Base-by-base conservation (phyloP, 2,888 invertebrate species). In the Zaprionus bogoriensis region DNA sequence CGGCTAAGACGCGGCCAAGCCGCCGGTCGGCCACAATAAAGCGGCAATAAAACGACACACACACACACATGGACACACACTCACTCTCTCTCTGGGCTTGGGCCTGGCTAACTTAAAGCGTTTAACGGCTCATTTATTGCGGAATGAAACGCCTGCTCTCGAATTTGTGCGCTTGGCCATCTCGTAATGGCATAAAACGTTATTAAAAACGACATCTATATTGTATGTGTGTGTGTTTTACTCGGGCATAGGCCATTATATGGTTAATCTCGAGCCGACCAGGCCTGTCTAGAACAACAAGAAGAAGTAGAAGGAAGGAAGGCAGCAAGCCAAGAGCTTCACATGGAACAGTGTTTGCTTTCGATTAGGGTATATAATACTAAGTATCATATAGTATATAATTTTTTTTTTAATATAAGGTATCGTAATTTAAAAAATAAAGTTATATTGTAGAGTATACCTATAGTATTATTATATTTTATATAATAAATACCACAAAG, bases 101-200 rank as follows among this genome's bases (percentile, higher is more conserved):
- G 19, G 38, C 17, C 10, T 25, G 70, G 66, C 67, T 67, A 78
- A 78, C 77, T 81, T 81, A 69, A 80, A 83, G 77, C 75, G 68
- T 81, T 81, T 83, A 86, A 83, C 83, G 83, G 81, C 84, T 86
- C 86, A 86, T 83, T 83, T 83, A 83, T 81, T 80, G 74, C 75
- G 22, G 28, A 66, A 64, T 67, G 67, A 58, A 63, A 44, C 42
- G 44, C 55, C 28, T 50, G 36, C 59, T 39, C 52, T 59, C 50
- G 58, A 67, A 62, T 60, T 54, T 52, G 23, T 36, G 55, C 38
- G 22, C 25, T 51, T 57, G 67, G 53, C 67, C 67, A 47, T 32
- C 23, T 39, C 23, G 27, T 64, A 79, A 47, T 65, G 68, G 59
- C 67, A 67, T 67, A 57, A 85, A 79, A 80, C 65, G 71, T 82